A percentile compares a stretch with the other conserved stretches of the same genome.
Evolutionary conservation across 2,797 vertebrate species (phyloP).

Genomic region (Rhinella marina): DNA sequence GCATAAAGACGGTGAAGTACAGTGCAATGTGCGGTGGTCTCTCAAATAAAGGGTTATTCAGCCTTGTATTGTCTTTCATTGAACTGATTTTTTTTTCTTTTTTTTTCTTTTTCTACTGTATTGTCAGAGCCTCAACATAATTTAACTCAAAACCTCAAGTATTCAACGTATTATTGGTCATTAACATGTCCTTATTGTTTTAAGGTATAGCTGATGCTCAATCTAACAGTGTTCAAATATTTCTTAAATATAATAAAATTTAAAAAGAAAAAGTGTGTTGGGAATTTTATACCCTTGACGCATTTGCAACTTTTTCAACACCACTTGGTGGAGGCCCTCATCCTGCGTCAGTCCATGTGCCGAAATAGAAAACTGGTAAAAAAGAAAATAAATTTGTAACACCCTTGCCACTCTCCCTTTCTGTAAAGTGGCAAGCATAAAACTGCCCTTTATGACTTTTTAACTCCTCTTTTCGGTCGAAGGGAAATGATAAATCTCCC

Average conservation of each 20-base stretch:
- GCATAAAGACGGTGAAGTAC: conserved; percentile 69
- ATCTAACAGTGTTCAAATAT: conserved; percentile 24
- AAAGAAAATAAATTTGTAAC: no score
- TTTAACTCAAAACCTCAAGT: conserved; percentile 22
- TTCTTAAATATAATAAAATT: conserved; percentile 45
- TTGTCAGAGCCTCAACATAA: conserved; percentile 28
- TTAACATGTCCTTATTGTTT: neutral
- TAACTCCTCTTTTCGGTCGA: no score
- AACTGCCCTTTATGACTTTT: no score
- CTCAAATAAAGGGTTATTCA: neutral
- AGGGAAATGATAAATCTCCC: no score
- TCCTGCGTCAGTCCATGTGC: no score
- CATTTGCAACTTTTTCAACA: no score
- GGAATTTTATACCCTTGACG: neutral
- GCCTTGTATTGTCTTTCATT: conserved; percentile 15
- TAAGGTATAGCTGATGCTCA: neutral
- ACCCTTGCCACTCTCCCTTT: no score
- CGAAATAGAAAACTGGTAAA: no score
- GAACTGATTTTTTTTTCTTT: neutral
- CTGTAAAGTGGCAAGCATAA: no score
- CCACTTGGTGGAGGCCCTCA: no score
- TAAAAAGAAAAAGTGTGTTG: neutral
- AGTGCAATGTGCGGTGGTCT: neutral
- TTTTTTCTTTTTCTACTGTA: conserved; percentile 11
- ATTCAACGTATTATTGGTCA: conserved; percentile 7